Conservation (phyloP, 1,140 invertebrate genomes). For the Drosophila micromelanica region DNA sequence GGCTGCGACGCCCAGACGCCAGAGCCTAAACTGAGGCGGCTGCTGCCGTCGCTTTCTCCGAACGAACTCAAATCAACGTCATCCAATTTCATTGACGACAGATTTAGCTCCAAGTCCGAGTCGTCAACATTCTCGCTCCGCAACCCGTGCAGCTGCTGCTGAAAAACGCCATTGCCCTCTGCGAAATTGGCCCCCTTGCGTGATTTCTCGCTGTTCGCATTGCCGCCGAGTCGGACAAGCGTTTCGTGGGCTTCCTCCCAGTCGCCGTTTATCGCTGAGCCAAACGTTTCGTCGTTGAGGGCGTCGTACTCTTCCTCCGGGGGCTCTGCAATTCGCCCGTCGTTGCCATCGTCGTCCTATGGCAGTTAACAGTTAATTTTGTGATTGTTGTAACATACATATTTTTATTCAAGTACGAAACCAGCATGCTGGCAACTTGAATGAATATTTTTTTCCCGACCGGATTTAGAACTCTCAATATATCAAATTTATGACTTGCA, state of each 20-base stretch:
- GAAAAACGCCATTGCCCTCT: slow-evolving; percentile 49
- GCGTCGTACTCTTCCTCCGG: slow-evolving; percentile 95
- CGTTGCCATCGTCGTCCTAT: slow-evolving; percentile 85
- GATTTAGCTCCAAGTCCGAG: slow-evolving; percentile 83
- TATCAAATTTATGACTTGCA: neutral
- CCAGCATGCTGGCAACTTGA: slow-evolving; percentile 22
- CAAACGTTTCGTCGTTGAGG: slow-evolving; percentile 96
- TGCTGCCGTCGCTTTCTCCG: slow-evolving; percentile 76
- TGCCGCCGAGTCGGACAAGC: slow-evolving; percentile 75
- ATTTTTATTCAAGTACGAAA: slow-evolving; percentile 1
- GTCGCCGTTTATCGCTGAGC: slow-evolving; percentile 88
- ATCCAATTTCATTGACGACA: slow-evolving; percentile 87
- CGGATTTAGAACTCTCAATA: neutral
- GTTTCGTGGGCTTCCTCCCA: slow-evolving; percentile 87
- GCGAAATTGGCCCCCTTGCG: slow-evolving; percentile 45
- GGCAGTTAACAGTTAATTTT: slow-evolving; percentile 16
- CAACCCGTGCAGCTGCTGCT: slow-evolving; percentile 17
- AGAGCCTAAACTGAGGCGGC: slow-evolving; percentile 79
- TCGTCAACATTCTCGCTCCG: slow-evolving; percentile 54
- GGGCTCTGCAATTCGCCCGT: slow-evolving; percentile 86
- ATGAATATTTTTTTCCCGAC: slow-evolving; percentile 26
- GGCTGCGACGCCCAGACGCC: slow-evolving; percentile 85
- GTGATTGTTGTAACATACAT: slow-evolving; percentile 8
- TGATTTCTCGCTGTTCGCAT: slow-evolving; percentile 48
- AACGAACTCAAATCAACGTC: slow-evolving; percentile 84